Evolutionary conservation across 2,888 invertebrate species (phyloP).

Genomic region (Venustoraphidia nigricollis): DNA sequence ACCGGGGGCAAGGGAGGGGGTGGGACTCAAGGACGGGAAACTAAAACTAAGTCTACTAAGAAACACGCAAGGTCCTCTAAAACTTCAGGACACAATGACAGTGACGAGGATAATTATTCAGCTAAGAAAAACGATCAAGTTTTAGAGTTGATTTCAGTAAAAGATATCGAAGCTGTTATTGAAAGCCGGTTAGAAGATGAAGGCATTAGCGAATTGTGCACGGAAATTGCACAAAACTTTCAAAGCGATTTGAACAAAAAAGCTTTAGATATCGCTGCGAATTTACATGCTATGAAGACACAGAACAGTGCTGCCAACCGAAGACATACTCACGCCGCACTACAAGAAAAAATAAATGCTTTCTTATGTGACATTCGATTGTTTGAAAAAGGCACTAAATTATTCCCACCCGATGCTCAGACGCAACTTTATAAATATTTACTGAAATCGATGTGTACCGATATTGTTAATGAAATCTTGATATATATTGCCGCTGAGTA

Average conservation of each 20-base stretch:
- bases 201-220: constrained; percentile 53
- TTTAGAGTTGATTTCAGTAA: constrained; percentile 46
- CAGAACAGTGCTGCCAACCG: constrained; percentile 51
- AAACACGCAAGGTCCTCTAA: constrained; percentile 49
- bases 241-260: constrained; percentile 55
- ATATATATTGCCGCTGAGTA: constrained; percentile 64
- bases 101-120: constrained; percentile 41
- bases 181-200: constrained; percentile 47
- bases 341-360: constrained; percentile 70
- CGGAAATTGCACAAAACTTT: constrained; percentile 51
- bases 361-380: constrained; percentile 58
- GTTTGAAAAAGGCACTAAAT: constrained; percentile 64
- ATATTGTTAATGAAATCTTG: constrained; percentile 64
- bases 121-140: constrained; percentile 27
- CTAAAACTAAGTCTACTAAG: constrained; percentile 86
- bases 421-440: constrained; percentile 63
- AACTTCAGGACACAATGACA: constrained; percentile 46
- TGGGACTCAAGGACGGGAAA: constrained; percentile 85
- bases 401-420: constrained; percentile 46
- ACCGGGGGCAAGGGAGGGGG: constrained; percentile 79
- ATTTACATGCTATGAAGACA: constrained; percentile 57
- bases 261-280: constrained; percentile 51
- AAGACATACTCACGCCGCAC: constrained; percentile 63
- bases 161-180: constrained; percentile 53
- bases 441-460: constrained; percentile 68